Evolutionary conservation across 2,888 invertebrate genomes (phyloP).

Genomic region (Nemapogon koenigi): DNA sequence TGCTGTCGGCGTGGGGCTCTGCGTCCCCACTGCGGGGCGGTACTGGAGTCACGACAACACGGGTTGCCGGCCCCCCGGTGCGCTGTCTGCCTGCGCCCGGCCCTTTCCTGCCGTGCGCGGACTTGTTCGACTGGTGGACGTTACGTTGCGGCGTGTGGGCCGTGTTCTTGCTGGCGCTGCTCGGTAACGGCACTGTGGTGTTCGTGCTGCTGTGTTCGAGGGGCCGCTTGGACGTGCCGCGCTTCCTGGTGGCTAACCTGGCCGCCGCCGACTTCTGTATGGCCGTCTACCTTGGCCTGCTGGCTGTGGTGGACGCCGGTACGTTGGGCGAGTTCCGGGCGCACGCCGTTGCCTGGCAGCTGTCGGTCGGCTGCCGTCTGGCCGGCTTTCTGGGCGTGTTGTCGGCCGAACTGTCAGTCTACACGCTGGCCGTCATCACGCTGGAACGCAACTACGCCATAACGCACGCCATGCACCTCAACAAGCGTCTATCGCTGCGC

Average conservation of each 20-base stretch:
- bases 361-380: conserved; percentile 89
- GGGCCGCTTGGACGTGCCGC: conserved; percentile 94
- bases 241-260: conserved; percentile 95
- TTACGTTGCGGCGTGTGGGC: conserved; percentile 96
- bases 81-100: conserved; percentile 53
- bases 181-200: conserved; percentile 96
- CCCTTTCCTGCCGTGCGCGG: conserved; percentile 94
- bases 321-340: conserved; percentile 95
- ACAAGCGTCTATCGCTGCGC: conserved; percentile 88
- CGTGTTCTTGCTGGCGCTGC: conserved; percentile 91
- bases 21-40: background rate
- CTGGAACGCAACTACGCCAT: conserved; percentile 96
- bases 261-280: conserved; percentile 97
- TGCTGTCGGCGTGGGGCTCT: conserved; percentile 18
- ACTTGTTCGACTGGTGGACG: conserved; percentile 98
- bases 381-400: conserved; percentile 95
- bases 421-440: conserved; percentile 95
- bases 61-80: conserved; percentile 19
- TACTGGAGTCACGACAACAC: conserved; percentile 7
- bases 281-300: conserved; percentile 91
- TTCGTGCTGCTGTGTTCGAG: conserved; percentile 85
- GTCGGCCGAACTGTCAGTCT: conserved; percentile 93
- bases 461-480: conserved; percentile 96
- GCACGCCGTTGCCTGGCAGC: conserved; percentile 97
- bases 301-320: conserved; percentile 95